Evolutionary conservation across 2,797 vertebrate genomes (phyloP).

Genomic region (Urocyon cinereoargenteus): DNA sequence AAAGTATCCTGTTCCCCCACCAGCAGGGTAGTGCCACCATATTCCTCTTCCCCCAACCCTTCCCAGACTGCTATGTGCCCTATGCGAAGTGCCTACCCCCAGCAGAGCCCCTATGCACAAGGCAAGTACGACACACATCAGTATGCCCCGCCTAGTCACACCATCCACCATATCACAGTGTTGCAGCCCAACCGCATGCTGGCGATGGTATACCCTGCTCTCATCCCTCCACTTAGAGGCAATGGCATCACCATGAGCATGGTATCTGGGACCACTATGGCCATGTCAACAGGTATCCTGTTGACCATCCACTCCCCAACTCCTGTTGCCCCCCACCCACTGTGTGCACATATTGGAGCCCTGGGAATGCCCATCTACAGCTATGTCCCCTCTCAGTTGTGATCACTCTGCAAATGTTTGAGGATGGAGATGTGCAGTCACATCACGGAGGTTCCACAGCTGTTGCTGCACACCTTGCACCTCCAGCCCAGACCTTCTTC

Average conservation of each 20-base stretch:
- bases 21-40: conserved; percentile 95
- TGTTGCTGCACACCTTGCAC: conserved; percentile 94
- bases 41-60: conserved; percentile 95
- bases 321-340: conserved; percentile 94
- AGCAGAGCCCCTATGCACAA: conserved; percentile 97
- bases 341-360: conserved; percentile 95
- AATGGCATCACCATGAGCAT: conserved; percentile 97
- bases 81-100: conserved; percentile 96
- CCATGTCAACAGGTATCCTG: conserved; percentile 98
- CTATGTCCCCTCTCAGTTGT: conserved; percentile 98
- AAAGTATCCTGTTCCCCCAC: conserved; percentile 98
- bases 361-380: conserved; percentile 98
- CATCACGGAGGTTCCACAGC: conserved; percentile 95
- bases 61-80: conserved; percentile 96
- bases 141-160: conserved; percentile 96
- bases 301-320: conserved; percentile 97
- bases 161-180: conserved; percentile 99
- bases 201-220: conserved; percentile 95
- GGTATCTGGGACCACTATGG: conserved; percentile 98
- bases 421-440: conserved; percentile 96
- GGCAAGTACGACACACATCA: conserved; percentile 97
- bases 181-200: conserved; percentile 99
- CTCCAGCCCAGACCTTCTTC: conserved; percentile 93
- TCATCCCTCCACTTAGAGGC: conserved; percentile 90
- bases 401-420: conserved; percentile 92